A percentile compares a stretch with the other conserved stretches of the same genome.
Evolutionary conservation across 2,888 invertebrate species (phyloP).

Genomic region (Buathra laborator): DNA sequence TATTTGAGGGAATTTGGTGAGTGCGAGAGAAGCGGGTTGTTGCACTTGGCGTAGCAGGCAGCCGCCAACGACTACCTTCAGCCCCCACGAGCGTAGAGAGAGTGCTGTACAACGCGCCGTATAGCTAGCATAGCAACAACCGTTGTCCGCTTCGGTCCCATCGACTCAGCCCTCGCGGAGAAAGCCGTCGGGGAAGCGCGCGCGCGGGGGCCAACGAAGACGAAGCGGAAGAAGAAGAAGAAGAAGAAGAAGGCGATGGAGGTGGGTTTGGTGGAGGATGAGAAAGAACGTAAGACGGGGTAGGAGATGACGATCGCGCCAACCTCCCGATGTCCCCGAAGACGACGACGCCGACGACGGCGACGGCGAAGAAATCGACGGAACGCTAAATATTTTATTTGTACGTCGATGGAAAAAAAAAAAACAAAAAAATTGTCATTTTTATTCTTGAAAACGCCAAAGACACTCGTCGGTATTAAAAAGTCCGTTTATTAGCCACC

Average conservation of each 20-base stretch:
- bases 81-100: constrained; percentile 5
- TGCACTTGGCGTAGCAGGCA: constrained; percentile 27
- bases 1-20: constrained; percentile 19
- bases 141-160: constrained; percentile 74
- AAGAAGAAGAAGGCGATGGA: constrained; percentile 34
- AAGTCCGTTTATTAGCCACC: constrained; percentile 35
- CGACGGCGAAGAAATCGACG: constrained; percentile 47
- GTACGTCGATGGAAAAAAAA: constrained; percentile 38
- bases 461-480: not conserved
- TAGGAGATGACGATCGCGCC: constrained; percentile 59
- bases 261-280: constrained; percentile 45
- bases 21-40: constrained; percentile 31
- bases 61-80: not conserved
- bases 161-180: constrained; percentile 72
- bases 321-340: constrained; percentile 65
- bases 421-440: constrained; percentile 52
- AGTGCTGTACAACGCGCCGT: constrained; percentile 62
- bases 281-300: constrained; percentile 44
- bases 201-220: constrained; percentile 56
- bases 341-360: constrained; percentile 40
- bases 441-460: constrained; percentile 27
- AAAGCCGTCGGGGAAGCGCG: constrained; percentile 62
- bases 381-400: constrained; percentile 53
- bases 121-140: constrained; percentile 75
- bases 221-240: constrained; percentile 34